Percentiles rank a stretch among this genome's conserved stretches.
These are phyloP conservation scores for Holocentrus rufus DNA, from an alignment of 2,797 vertebrate species.

Conservation along the genomic window DNA sequence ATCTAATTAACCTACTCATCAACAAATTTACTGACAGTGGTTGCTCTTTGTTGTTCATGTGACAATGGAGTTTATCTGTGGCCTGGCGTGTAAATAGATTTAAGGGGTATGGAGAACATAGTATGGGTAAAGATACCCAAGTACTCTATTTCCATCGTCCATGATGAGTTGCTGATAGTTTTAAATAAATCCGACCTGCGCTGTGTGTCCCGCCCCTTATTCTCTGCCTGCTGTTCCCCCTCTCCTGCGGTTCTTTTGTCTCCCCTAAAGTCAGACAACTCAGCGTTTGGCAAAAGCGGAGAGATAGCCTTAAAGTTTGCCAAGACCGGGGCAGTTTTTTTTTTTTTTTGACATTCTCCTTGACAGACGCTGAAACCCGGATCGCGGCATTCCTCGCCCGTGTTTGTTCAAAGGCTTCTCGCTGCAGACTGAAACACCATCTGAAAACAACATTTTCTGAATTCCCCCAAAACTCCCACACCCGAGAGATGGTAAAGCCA, in stretches of 20 bases:
- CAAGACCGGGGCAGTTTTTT: not conserved
- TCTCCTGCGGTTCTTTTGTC: conserved; percentile 80
- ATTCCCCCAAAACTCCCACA: conserved; percentile 86
- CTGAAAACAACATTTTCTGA: conserved; percentile 83
- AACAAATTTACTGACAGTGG: not conserved
- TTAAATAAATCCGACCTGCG: conserved; percentile 61
- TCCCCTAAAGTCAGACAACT: conserved; percentile 73
- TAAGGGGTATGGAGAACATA: not conserved
- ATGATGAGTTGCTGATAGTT: conserved; percentile 59
- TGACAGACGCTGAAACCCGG: not conserved
- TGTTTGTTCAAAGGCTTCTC: conserved; percentile 49
- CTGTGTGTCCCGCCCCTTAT: conserved; percentile 69
- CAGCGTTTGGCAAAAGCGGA: conserved; percentile 66
- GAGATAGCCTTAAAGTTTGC: conserved; percentile 56
- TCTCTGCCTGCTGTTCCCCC: conserved; percentile 38
- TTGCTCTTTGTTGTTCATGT: not conserved
- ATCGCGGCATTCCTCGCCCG: conserved; percentile 17
- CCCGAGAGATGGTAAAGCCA: conserved; percentile 51
- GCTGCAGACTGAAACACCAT: conserved; percentile 43
- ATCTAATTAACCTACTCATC: no score
- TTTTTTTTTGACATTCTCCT: not conserved
- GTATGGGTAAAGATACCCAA: not conserved
- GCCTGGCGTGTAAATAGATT: not conserved
- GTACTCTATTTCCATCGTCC: conserved; percentile 33
- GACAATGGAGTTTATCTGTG: not conserved